These are phyloP conservation scores for Tragelaphus buxtoni DNA, from an alignment of 2,113 vertebrate species.

Conservation along the genomic window DNA sequence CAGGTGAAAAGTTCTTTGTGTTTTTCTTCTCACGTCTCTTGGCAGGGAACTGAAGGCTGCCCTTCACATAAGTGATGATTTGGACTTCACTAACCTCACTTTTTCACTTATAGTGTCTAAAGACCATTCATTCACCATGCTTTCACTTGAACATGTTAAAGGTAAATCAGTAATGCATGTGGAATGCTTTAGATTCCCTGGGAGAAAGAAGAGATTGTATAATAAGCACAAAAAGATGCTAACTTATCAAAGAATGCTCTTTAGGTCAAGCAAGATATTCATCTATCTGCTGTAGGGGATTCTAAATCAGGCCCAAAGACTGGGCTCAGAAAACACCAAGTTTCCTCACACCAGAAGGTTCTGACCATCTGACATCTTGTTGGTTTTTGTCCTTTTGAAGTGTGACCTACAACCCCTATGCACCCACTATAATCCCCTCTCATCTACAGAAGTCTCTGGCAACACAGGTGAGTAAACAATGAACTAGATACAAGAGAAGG, in stretches of 20 bases:
- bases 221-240: not conserved
- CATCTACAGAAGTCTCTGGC: not conserved
- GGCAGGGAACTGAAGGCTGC: not conserved
- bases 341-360: not conserved
- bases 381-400: not conserved
- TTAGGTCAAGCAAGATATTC: not conserved
- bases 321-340: not conserved
- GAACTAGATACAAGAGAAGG: not conserved
- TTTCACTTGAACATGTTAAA: not conserved
- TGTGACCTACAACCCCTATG: too few relatives aligned
- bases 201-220: not conserved
- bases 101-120: not conserved
- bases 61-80: not conserved
- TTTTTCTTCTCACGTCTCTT: not conserved
- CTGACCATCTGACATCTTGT: not conserved
- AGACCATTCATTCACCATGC: not conserved
- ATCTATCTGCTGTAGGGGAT: not conserved
- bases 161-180: not conserved
- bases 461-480: not conserved
- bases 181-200: not conserved
- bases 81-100: not conserved
- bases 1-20: not conserved
- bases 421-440: not conserved
- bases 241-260: not conserved
- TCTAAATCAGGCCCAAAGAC: not conserved